These are phyloP conservation scores for Pseudomyrmex concolor DNA, from an alignment of 1,140 invertebrate species.

Conservation along the genomic window DNA sequence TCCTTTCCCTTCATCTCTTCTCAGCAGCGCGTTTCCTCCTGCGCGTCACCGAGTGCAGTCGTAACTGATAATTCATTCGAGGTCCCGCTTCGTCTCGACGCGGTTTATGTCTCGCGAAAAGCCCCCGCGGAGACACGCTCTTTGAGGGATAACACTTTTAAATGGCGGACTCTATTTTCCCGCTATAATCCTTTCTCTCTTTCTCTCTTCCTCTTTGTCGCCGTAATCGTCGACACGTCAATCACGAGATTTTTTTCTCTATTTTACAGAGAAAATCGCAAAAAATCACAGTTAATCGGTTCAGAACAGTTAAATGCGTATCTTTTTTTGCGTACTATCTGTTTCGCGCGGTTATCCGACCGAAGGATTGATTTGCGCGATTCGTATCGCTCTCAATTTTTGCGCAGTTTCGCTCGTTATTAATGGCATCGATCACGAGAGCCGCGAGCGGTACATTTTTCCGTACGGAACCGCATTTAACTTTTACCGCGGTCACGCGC, in stretches of 20 bases:
- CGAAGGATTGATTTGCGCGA: neutral
- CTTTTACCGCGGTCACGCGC: slow-evolving; percentile 30
- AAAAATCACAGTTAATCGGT: slow-evolving; percentile 49
- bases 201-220: neutral
- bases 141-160: slow-evolving; percentile 50
- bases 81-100: slow-evolving; percentile 25
- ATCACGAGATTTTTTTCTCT: slow-evolving; percentile 31
- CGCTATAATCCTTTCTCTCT: slow-evolving; percentile 33
- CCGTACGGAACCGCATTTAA: slow-evolving; percentile 29
- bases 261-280: slow-evolving; percentile 25
- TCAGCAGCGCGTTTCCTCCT: neutral
- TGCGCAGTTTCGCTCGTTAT: slow-evolving; percentile 37
- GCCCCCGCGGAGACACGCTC: neutral
- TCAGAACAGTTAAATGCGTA: slow-evolving; percentile 11
- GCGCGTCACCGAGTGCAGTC: slow-evolving; percentile 22
- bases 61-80: slow-evolving; percentile 74
- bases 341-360: slow-evolving; percentile 11
- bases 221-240: slow-evolving; percentile 22
- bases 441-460: slow-evolving; percentile 26
- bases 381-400: slow-evolving; percentile 29
- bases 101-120: slow-evolving; percentile 52
- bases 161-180: neutral
- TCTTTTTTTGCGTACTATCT: neutral
- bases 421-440: slow-evolving; percentile 51
- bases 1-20: slow-evolving; percentile 67